Percentiles rank a stretch among this genome's conserved stretches.
phyloP scores from a whole-genome alignment of 2,888 invertebrate species.

The Scaptomyza tumidula region DNA sequence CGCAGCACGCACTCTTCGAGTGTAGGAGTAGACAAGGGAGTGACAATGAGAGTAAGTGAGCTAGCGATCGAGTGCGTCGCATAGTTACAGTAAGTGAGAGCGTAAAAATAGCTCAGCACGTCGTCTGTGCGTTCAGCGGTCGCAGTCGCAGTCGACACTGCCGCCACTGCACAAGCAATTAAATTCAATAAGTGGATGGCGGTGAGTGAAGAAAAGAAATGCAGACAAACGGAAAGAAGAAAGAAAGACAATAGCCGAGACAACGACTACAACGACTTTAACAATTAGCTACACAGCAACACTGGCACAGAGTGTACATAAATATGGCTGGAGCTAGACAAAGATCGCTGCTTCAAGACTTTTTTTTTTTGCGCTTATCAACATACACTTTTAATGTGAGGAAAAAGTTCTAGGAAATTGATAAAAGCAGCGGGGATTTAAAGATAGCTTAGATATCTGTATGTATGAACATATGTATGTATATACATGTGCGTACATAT shows the following conservation, averaged over 20 bases:
- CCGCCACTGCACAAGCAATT: slow-evolving; percentile 67
- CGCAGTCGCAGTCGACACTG: slow-evolving; percentile 13
- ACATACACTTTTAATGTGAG: slow-evolving; percentile 44
- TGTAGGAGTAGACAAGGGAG: slow-evolving; percentile 29
- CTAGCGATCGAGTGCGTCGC: slow-evolving; percentile 14
- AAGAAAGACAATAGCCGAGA: slow-evolving; percentile 53
- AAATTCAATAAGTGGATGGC: slow-evolving; percentile 74
- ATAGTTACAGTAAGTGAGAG: slow-evolving; percentile 61
- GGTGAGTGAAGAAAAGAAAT: slow-evolving; percentile 60
- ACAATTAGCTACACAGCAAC: slow-evolving; percentile 37
- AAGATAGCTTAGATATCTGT: slow-evolving; percentile 27
- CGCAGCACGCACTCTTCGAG: slow-evolving; percentile 22
- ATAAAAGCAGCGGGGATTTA: slow-evolving; percentile 59
- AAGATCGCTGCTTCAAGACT: slow-evolving; percentile 27
- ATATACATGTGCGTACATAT: slow-evolving; percentile 3
- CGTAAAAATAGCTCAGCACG: slow-evolving; percentile 67
- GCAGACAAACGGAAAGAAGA: slow-evolving; percentile 53
- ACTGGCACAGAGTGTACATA: slow-evolving; percentile 19
- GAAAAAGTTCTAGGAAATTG: slow-evolving; percentile 61
- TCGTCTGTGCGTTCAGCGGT: slow-evolving; percentile 25
- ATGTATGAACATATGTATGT: slow-evolving; percentile 1
- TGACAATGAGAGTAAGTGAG: slow-evolving; percentile 16
- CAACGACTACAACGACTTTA: slow-evolving; percentile 30
- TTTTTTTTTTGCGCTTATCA: slow-evolving; percentile 63
- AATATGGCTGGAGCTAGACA: slow-evolving; percentile 11